Evolutionary conservation across 1,140 invertebrate species (phyloP), one percentile per base, ranked within the genome.

Genomic region (Achatina immaculata): DNA sequence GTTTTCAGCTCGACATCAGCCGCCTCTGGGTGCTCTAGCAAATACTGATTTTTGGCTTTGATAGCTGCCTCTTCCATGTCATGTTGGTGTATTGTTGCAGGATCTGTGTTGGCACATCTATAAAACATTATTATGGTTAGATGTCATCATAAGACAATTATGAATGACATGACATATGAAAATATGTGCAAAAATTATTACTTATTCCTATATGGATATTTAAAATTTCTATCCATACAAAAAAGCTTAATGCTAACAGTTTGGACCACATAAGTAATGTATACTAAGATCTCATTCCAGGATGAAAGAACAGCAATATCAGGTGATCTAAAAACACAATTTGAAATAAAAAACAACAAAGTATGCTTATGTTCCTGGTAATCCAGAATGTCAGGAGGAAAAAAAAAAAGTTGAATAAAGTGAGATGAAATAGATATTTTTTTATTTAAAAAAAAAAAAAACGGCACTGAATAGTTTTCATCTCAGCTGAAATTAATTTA

Each of bases 31-130:
- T 90, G 87, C 1, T 87, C 82, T 48, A 79, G 66, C 55, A 87
- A 40, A 75, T 88, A 90, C 42, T 92, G 85, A 65, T 88, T 81
- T 24, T 88, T 88, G 0, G 91, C 90, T 72, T 88, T 84, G 40
- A 90, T 34, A 0, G 91, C 92, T 31, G 91, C 91, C 83, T 86
- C 85, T 74, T 87, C 83, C 82, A 93, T 92, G 77, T 90, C 88
- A 58, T 87, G 82, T 14, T 88, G 85, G 83, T 93, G 92, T 24
- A 93, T 58, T 4, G 81, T 69, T 36, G 83, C 58, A 81, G 88
- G 84, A 79, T 92, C 89, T 77, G 85, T 86, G 3, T 90, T 78
- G n/a, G 89, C 87, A 85, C 91, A 91, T 0, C 89, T 91, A 76
- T 75, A 11, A 81, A 45, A 80, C 78, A 62, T 31, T 21, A 42